A percentile compares a stretch with the other conserved stretches of the same genome.
Evolutionary conservation across 2,888 invertebrate genomes (phyloP).

Genomic region (Eurois occulta): DNA sequence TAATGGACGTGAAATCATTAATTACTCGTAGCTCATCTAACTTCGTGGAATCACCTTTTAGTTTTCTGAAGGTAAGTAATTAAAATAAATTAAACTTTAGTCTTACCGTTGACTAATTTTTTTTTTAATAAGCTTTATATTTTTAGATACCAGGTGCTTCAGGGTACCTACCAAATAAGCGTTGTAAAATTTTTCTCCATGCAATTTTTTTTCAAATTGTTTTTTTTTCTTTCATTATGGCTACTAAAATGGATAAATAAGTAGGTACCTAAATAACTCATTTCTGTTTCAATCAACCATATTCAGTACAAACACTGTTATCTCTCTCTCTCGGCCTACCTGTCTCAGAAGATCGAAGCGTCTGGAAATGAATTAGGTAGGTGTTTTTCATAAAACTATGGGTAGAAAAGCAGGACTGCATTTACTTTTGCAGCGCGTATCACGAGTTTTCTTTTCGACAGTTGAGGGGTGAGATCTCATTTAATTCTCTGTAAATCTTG

Average conservation of each 20-base stretch:
- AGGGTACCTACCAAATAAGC: not conserved
- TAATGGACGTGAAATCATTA: slow-evolving; percentile 53
- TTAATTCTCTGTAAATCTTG: not conserved
- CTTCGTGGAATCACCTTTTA: slow-evolving; percentile 28
- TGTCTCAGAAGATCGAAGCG: not conserved
- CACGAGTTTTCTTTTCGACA: not conserved
- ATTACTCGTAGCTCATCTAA: slow-evolving; percentile 16
- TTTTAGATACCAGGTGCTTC: not conserved
- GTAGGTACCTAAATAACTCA: too few relatives aligned
- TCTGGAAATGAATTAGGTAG: not conserved
- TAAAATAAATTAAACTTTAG: not conserved
- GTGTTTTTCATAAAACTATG: not conserved
- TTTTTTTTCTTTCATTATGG: not conserved
- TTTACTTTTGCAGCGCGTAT: not conserved
- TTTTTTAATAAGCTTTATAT: not conserved
- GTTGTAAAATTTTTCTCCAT: not conserved
- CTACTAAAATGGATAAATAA: not conserved
- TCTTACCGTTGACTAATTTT: not conserved
- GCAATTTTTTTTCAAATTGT: not conserved
- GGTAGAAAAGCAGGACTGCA: not conserved
- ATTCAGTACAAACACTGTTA: not conserved
- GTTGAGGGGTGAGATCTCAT: not conserved
- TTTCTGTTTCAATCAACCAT: not conserved
- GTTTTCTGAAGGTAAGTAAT: slow-evolving; percentile 39
- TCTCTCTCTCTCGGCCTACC: not conserved